Base-by-base conservation (phyloP, 2,888 invertebrate genomes). In the Sisyra terminalis region DNA sequence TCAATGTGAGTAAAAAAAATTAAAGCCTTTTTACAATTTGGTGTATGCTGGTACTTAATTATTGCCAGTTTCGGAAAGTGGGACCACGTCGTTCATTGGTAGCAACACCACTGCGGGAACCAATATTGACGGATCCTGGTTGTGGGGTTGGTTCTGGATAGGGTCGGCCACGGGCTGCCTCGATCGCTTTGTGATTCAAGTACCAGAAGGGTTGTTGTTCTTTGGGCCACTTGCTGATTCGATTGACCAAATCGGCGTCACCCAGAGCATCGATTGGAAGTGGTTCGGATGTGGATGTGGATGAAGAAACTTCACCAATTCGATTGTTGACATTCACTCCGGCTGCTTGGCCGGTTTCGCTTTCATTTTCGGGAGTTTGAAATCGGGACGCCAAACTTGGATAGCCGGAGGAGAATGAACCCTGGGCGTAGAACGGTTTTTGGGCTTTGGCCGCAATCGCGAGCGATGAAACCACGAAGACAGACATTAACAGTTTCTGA, bases 201-300 rank as follows among this genome's bases (percentile, higher is more conserved):
- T 72, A 69, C 82, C 82, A 82, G 59, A 78, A 83, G 0, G 83
- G 83, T 47, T 74, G 72, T 36, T 76, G 64, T 47, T 81, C 78
- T 41, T 67, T 56, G 0, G 82, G 81, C 57, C 77, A 67, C 30
- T 68, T 65, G 53, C 70, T 73, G 18, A 82, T 61, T n/a, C 73
- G 61, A 34, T 79, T 67, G 0, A 81, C 63, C 3, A 77, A 58
- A 2, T 70, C 66, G 36, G 57, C 56, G 51, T 83, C 78, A 1
- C 78, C 79, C 29, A 67, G 64, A 0, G 80, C 80, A 59, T 81
- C 78, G 2, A 75, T 55, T 1, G 81, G 81, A 18, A 78, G 54
- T 16, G 60, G 59, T 15, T 57, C 55, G 1, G 67, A 65, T 0
- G 65, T 61, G 10, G 50, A 50, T 15, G 34, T 43, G 10, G 53